Evolutionary conservation across 1,140 invertebrate genomes (phyloP).

Genomic region (Brachystomella parvula): DNA sequence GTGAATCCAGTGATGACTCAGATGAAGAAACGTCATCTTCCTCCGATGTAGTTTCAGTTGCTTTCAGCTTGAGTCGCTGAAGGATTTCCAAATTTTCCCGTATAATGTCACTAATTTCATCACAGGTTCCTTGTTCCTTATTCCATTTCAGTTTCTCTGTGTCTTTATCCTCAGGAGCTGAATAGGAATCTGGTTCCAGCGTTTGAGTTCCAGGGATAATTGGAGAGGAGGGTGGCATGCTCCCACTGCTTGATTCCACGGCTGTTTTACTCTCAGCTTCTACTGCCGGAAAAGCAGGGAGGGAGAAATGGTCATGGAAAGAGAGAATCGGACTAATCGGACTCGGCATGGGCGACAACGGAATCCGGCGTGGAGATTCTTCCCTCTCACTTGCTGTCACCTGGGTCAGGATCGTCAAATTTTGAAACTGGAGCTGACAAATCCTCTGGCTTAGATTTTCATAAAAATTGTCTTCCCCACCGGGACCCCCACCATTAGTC

Average conservation of each 20-base stretch:
- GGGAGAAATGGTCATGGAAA: neutral
- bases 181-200: no score
- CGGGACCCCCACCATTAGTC: no score
- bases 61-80: constrained; percentile 36
- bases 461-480: constrained; percentile 35
- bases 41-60: no score
- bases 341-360: constrained; percentile 26
- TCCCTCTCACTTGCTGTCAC: constrained; percentile 25
- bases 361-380: neutral
- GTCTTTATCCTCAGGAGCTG: no score
- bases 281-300: no score
- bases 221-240: no score
- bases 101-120: constrained; percentile 35
- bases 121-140: constrained; percentile 15
- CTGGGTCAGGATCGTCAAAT: constrained; percentile 28
- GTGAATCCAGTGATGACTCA: neutral
- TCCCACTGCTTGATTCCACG: no score
- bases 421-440: constrained; percentile 36
- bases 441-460: constrained; percentile 33
- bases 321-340: constrained; percentile 21
- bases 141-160: no score
- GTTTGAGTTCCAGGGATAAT: no score
- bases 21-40: constrained; percentile 26
- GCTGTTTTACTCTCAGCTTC: no score
- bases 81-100: constrained; percentile 36